Evolutionary conservation across 2,888 invertebrate species (phyloP), one percentile per base, ranked within the genome.

Genomic region (Caenorhabditis sp.): DNA sequence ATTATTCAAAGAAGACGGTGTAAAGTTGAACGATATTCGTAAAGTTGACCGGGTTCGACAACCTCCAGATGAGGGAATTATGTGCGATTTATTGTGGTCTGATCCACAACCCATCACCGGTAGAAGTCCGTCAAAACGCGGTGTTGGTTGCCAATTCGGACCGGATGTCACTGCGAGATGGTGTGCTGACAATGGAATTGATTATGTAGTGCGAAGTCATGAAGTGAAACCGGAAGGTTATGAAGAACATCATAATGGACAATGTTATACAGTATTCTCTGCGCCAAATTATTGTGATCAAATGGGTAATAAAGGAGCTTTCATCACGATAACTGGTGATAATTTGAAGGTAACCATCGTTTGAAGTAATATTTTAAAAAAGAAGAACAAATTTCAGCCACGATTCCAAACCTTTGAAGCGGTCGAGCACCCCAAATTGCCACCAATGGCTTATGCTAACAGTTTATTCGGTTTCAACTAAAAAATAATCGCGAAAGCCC

Each of bases 271-370:
- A 14, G 96, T 99, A 59, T 99, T 99, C 91, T 97, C 97, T 0
- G 99, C 99, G 83, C 99, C 99, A 79, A 99, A 99, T 89, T 99
- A 99, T 91, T 99, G 97, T 57, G 83, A 85, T 68, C 77, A 95
- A 69, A 97, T 99, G 95, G 96, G 95, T 86, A 99, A 99, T 91
- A 93, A 93, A 90, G 99, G 97, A 88, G 97, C 99, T 86, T 97
- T 94, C 90, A 96, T 99, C 88, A 95, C 92, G 82, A 92, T 99
- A 88, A 93, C 92, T 77, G 99, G 97, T 1, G 83, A 84, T 61
- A 78, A 83, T 56, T 70, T 86, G 31, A 72, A 72, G 75, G 77
- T 77, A 17, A 59, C 57, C 3, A 23, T 4, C 36, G 1, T 14
- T n/a, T n/a, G n/a, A n/a, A n/a, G n/a, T n/a, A n/a, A n/a, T n/a